Evolutionary conservation across 2,797 vertebrate genomes (phyloP), one percentile per base, ranked within the genome.

Genomic region (Gadopsis bispinosus): DNA sequence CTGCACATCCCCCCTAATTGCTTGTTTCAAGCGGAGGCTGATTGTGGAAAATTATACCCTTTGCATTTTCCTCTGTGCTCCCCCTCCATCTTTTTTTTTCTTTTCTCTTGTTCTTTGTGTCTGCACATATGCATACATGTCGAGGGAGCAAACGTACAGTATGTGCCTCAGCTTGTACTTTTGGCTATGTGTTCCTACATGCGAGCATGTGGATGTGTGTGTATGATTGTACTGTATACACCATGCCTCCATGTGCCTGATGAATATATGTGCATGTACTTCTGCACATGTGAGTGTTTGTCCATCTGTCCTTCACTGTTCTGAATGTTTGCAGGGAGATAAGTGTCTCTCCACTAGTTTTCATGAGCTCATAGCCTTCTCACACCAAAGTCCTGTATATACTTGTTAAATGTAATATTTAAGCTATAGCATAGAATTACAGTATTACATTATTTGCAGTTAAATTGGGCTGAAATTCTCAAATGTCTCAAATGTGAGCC

Each of bases 21-120:
- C 95, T 92, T 96, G 95, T 95, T 96, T 96, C 96, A 97, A 96
- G 95, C 94, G 84, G 91, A 94, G 94, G 92, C 91, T 97, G 97
- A 98, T 97, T 97, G 96, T 96, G 94, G 96, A 96, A 97, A 98
- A 98, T 98, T 97, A 97, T 96, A 97, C 93, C 95, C 94, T 94
- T 87, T 86, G 67, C 75, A 68, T 90, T 88, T 85, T 83, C 78
- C 78, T 78, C 80, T 75, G 54, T 37, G 56, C 68, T 72, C 89
- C 85, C 78, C 78, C 81, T 81, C 79, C 6, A 17, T 67, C 37
- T 68, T 63, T 76, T 79, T 86, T 76, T 78, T 41, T 41, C 56
- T 43, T 19, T n/a, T n/a, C n/a, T n/a, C 26, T 65, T 73, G 85
- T 75, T 83, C 81, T 91, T 89, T 86, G 71, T 91, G 81, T 81